Evolutionary conservation across 2,888 invertebrate species (phyloP).

Genomic region (Amphipyra berbera): DNA sequence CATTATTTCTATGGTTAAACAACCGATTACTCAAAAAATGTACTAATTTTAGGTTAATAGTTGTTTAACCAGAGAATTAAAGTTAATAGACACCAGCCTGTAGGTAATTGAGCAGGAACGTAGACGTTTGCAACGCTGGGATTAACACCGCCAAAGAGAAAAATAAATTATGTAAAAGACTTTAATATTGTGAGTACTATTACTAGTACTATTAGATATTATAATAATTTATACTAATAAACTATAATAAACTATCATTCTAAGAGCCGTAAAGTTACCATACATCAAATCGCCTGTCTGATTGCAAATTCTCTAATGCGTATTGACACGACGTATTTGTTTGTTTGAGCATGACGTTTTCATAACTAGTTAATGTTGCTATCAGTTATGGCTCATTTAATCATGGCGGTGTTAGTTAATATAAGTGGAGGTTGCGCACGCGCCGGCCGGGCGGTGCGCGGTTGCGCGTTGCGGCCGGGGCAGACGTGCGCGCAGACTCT

Average conservation of each 20-base stretch:
- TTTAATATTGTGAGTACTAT: too few relatives aligned
- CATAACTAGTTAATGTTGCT: constrained; percentile 35
- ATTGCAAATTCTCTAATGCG: constrained; percentile 17
- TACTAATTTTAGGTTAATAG: too few relatives aligned
- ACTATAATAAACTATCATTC: background rate
- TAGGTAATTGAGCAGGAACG: too few relatives aligned
- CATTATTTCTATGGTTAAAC: too few relatives aligned
- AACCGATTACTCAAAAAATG: too few relatives aligned
- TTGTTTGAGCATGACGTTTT: constrained; percentile 44
- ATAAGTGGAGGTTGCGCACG: constrained; percentile 55
- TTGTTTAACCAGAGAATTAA: too few relatives aligned
- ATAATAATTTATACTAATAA: background rate
- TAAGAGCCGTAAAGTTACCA: background rate
- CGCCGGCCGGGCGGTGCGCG: constrained; percentile 42
- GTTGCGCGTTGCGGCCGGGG: constrained; percentile 53
- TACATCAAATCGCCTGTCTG: constrained; percentile 12
- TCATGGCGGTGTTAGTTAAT: constrained; percentile 44
- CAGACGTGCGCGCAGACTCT: constrained; percentile 72
- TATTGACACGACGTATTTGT: constrained; percentile 28
- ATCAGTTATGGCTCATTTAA: constrained; percentile 56
- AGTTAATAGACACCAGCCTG: too few relatives aligned
- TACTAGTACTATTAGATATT: too few relatives aligned
- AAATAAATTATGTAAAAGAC: too few relatives aligned
- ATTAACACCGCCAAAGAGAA: too few relatives aligned
- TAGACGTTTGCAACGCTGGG: too few relatives aligned